Conservation (phyloP, 1,140 invertebrate species). For the Drosophila leontia region DNA sequence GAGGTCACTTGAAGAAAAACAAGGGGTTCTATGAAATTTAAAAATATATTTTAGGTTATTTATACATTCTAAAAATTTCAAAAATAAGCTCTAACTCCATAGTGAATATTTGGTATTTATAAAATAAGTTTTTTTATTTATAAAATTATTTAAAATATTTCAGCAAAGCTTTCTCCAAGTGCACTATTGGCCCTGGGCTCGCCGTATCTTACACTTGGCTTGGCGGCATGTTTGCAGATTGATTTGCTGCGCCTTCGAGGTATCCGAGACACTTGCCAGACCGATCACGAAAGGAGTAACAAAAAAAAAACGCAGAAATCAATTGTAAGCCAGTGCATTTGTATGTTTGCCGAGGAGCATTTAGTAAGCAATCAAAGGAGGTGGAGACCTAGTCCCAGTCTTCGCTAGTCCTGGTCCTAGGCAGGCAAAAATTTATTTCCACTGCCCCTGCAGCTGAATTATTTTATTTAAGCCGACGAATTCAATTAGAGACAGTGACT, state of each 20-base stretch:
- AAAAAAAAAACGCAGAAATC: conserved; percentile 69
- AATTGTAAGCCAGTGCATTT: conserved; percentile 55
- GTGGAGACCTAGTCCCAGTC: conserved; percentile 30
- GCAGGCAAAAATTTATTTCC: conserved; percentile 70
- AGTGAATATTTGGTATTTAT: too few relatives aligned
- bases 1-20: conserved; percentile 20
- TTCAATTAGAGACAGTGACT: conserved; percentile 85
- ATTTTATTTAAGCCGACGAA: conserved; percentile 85
- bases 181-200: conserved; percentile 22
- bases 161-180: conserved; percentile 3
- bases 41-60: too few relatives aligned
- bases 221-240: conserved; percentile 81
- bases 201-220: conserved; percentile 63
- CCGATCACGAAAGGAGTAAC: conserved; percentile 31
- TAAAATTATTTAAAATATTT: neutral
- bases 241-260: conserved; percentile 78
- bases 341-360: conserved; percentile 50
- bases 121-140: too few relatives aligned
- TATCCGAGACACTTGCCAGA: conserved; percentile 72
- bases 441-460: conserved; percentile 84
- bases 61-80: too few relatives aligned
- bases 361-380: conserved; percentile 71
- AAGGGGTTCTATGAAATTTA: neutral
- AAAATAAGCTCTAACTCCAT: too few relatives aligned
- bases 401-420: conserved; percentile 49